Conservation (phyloP, 35 echinoderm and acorn worm species). For the Heliocidaris tuberculata region DNA sequence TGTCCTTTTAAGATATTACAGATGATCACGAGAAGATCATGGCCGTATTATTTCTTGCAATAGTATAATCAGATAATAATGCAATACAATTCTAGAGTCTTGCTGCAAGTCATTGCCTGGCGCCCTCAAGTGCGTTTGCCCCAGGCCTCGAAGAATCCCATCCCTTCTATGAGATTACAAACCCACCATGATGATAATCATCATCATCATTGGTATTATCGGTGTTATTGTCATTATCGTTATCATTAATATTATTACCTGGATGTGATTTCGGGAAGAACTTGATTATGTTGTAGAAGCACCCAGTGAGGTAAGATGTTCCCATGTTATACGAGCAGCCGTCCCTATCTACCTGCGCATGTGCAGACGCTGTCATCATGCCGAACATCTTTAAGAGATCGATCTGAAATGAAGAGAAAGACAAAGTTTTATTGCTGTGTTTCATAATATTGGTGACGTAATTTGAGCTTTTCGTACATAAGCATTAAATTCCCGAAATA, state of each 20-base stretch:
- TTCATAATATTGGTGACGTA: not conserved
- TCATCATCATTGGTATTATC: too few species aligned
- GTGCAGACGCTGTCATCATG: constrained; percentile 82
- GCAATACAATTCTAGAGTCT: too few species aligned
- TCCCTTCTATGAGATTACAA: too few species aligned
- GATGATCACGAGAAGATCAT: too few species aligned
- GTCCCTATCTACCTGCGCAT: constrained; percentile 88
- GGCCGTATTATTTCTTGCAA: too few species aligned
- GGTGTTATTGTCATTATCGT: not conserved
- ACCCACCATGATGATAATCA: too few species aligned
- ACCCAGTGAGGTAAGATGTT: constrained; percentile 84
- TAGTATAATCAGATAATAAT: too few species aligned
- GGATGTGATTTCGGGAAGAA: constrained; percentile 66
- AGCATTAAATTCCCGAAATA: not conserved
- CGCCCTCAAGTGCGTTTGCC: too few species aligned
- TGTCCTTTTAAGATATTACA: too few species aligned
- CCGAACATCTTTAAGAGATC: constrained; percentile 81
- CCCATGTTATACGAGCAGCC: constrained; percentile 95
- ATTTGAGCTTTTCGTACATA: not conserved
- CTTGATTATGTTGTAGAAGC: constrained; percentile 89
- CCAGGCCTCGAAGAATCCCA: too few species aligned
- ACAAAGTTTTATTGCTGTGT: not conserved
- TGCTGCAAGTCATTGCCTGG: too few species aligned
- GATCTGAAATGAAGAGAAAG: constrained; percentile 62
- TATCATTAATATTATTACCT: not conserved